Evolutionary conservation across 2,113 vertebrate genomes (phyloP).

Genomic region (Nothoprocta pentlandii): DNA sequence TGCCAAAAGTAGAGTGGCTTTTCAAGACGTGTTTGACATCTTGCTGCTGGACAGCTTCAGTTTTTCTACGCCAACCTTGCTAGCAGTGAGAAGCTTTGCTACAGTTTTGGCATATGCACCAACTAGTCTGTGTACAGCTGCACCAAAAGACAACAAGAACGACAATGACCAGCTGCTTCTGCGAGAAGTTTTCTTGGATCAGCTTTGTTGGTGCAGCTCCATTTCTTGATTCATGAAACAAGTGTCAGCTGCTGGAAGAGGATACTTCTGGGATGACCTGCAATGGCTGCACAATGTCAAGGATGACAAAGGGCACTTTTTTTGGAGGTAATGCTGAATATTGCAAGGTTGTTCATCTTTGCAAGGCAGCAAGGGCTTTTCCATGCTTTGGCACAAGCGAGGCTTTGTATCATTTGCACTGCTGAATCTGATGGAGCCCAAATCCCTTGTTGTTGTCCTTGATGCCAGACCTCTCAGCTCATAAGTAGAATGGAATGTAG

Average conservation of each 20-base stretch:
- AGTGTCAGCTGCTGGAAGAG: constrained; percentile 57
- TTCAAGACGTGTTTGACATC: accelerated
- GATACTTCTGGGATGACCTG: constrained; percentile 43
- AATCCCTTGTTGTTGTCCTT: background rate
- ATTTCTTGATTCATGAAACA: constrained; percentile 37
- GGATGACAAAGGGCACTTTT: constrained; percentile 10
- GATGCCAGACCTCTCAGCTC: constrained; percentile 13
- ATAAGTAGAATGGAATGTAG: constrained; percentile 9
- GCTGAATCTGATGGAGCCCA: background rate
- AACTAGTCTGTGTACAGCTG: constrained; percentile 40
- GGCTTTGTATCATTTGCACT: accelerated
- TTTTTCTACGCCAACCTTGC: background rate
- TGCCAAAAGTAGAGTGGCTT: background rate
- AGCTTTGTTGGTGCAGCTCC: constrained; percentile 12
- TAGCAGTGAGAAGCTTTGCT: background rate
- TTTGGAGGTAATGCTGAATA: constrained; percentile 20
- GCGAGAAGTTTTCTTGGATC: constrained; percentile 53
- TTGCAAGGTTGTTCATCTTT: background rate
- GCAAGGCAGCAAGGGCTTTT: constrained; percentile 37
- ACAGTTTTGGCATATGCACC: constrained; percentile 37
- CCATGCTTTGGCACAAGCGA: background rate
- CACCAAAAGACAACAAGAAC: constrained; percentile 4
- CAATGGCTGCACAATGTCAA: constrained; percentile 57
- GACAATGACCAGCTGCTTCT: constrained; percentile 53
- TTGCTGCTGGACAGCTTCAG: background rate